Evolutionary conservation across 1,140 invertebrate species (phyloP).

Genomic region (Anoplolepis gracilipes): DNA sequence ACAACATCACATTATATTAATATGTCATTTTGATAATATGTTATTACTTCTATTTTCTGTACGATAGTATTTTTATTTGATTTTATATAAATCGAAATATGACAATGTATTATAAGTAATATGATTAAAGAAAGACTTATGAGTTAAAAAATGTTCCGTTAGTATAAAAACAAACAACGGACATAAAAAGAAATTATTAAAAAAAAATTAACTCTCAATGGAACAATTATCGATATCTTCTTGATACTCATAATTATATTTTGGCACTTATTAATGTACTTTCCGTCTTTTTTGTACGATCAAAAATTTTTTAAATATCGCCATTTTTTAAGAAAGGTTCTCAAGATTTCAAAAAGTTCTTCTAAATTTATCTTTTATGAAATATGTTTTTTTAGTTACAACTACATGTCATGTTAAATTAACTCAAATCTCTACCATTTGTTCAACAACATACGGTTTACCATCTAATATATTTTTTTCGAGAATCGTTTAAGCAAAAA

Average conservation of each 20-base stretch:
- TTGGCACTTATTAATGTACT: not conserved
- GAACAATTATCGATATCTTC: not conserved
- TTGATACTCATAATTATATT: not conserved
- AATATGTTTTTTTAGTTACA: not conserved
- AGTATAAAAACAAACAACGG: not conserved
- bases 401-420: not conserved
- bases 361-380: not conserved
- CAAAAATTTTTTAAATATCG: not conserved
- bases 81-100: not conserved
- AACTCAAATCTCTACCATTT: constrained; percentile 47
- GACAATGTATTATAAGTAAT: not conserved
- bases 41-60: not conserved
- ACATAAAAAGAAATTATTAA: not conserved
- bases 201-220: not conserved
- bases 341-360: not conserved
- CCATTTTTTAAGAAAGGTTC: not conserved
- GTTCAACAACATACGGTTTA: constrained; percentile 42
- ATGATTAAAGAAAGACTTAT: not conserved
- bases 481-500: constrained; percentile 34
- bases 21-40: too few species aligned
- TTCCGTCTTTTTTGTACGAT: not conserved
- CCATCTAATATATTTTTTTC: constrained; percentile 60
- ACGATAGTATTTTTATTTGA: not conserved
- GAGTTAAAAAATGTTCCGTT: not conserved
- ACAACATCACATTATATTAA: not conserved